Base-by-base conservation (phyloP, 92 coral and sea anemone species). In the Heliopora coerulea region DNA sequence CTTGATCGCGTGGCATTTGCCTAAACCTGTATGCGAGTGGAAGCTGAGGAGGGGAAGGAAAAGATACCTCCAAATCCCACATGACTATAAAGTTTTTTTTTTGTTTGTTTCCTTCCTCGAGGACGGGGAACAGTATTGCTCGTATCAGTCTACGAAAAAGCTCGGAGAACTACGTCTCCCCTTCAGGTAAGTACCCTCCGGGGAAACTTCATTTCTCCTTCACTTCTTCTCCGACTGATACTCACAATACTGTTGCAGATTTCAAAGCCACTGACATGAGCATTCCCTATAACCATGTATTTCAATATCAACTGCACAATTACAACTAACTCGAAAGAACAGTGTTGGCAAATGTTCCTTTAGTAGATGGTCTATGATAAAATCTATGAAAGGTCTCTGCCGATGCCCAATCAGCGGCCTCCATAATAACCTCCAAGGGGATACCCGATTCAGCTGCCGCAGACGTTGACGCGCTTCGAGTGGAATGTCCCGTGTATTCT, bases 101-200 rank as follows among this genome's bases (percentile, higher is more conserved):
- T 40, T 60, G 11, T 37, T 4, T 37, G n/a, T 37, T 37, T 4
- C 42, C 42, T 25, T 28, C 66, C 8, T 11, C 9, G 17, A 33
- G 27, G 20, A 52, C 21, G n/a, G 72, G 72, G 72, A 31, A 61
- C 30, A 21, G 86, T 78, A 83, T 67, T 77, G 83, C 61, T 75
- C 77, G 62, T 65, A 82, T 83, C 81, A 82, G 78, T 75, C 82
- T 82, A 28, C 61, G 18, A 75, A 68, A 76, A 21, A 74, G 79
- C 35, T 59, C 79, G 72, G 50, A 58, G 70, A 79, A 79, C 83
- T 79, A 49, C 63, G 68, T 68, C 78, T 79, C 82, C 80, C 80
- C 78, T 18, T 79, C 80, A 79, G 87, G 84, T 79, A 80, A 79
- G 73, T 84, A 62, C 86, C 82, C 69, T 82, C 82, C 65, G 82